These are phyloP conservation scores for Rhynchonycteris naso DNA, from an alignment of 2,797 vertebrate genomes.

Conservation along the genomic window DNA sequence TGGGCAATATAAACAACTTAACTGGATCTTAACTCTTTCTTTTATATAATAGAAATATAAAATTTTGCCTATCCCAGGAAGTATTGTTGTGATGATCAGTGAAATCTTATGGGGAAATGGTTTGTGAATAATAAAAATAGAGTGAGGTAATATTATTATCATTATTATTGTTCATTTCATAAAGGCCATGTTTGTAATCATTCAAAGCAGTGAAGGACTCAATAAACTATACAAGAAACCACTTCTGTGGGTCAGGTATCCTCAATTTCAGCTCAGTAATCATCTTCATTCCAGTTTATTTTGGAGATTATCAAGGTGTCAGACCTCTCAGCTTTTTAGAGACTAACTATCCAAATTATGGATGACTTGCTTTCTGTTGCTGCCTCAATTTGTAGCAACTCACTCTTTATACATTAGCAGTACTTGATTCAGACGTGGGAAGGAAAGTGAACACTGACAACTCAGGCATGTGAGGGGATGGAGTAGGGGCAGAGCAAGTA, in stretches of 20 bases:
- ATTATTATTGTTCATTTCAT: background rate
- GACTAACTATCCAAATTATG: background rate
- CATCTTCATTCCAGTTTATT: background rate
- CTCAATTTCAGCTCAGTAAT: background rate
- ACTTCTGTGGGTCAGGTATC: background rate
- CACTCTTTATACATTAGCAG: background rate
- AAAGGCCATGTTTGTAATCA: background rate
- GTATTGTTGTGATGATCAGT: background rate
- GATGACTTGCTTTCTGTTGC: background rate
- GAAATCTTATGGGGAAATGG: background rate
- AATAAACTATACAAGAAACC: background rate
- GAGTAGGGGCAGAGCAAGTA: rapidly evolving
- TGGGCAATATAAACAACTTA: background rate
- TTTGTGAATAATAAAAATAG: background rate
- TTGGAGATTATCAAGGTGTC: background rate
- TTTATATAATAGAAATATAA: background rate
- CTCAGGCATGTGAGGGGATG: background rate
- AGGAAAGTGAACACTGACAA: background rate
- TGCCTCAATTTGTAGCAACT: background rate
- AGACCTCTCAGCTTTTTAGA: background rate
- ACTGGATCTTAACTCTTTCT: background rate
- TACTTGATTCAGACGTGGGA: background rate
- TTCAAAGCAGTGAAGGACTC: background rate
- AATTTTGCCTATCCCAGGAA: background rate
- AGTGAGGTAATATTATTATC: background rate